Percentiles rank a stretch among this genome's conserved stretches.
These are phyloP conservation scores for Sternotherus odoratus DNA, from an alignment of 2,797 vertebrate genomes.

Conservation along the genomic window DNA sequence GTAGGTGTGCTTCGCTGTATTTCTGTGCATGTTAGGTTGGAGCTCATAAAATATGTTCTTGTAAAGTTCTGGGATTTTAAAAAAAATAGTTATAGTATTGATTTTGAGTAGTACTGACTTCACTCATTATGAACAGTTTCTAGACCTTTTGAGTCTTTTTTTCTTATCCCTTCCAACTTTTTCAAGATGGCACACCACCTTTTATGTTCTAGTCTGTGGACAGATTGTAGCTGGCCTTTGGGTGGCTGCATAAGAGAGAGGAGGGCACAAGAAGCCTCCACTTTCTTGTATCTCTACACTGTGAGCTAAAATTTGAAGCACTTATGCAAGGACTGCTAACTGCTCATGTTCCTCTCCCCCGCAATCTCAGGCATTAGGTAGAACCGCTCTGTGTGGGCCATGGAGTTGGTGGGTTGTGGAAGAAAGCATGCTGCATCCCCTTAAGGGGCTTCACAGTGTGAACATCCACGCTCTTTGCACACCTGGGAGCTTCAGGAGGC, in stretches of 20 bases:
- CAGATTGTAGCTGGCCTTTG: accelerated
- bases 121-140: background rate
- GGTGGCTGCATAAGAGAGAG: background rate
- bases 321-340: background rate
- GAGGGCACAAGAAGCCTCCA: background rate
- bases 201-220: background rate
- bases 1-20: background rate
- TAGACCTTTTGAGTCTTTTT: background rate
- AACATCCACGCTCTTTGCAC: background rate
- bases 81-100: background rate
- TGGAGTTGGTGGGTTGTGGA: background rate
- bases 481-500: background rate
- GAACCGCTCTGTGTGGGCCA: background rate
- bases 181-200: background rate
- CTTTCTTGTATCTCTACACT: background rate
- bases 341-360: too few relatives aligned
- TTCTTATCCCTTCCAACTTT: background rate
- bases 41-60: background rate
- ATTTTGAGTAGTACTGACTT: background rate
- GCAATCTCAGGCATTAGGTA: background rate
- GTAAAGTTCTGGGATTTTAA: background rate
- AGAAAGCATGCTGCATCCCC: background rate
- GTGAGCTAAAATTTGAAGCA: background rate
- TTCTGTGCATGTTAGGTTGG: background rate
- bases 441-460: background rate